Evolutionary conservation across 2,797 vertebrate species (phyloP), one percentile per base, ranked within the genome.

Genomic region (Myiotriccus ornatus): DNA sequence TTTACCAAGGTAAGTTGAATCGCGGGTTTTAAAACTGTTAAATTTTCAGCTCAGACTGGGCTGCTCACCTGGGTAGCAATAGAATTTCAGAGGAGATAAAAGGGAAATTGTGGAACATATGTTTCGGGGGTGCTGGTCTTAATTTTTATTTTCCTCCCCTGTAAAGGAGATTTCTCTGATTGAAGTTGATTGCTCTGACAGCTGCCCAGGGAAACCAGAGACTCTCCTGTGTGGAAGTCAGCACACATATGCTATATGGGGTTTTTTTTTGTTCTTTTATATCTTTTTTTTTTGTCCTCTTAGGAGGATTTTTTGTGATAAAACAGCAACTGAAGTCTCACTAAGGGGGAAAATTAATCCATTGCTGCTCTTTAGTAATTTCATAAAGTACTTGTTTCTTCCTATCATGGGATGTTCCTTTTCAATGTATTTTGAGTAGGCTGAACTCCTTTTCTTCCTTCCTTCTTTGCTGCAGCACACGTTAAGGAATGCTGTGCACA

Each of bases 261-360:
- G 5, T 80, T 49, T 2, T 49, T 2, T 59, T 85, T 46, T 8
- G 60, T 37, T 25, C 11, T 52, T 94, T 95, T 80, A 6, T 37
- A 16, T 85, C 5, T 39, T 50, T 39, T 18, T 67, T 76, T 85
- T 32, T 76, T 18, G 16, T 59, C 78, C 63, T 87, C 30, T 68
- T 89, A 88, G n/a, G 22, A 57, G 20, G 22, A 32, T 74, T 95
- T 96, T 70, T 79, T 16, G 56, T 93, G 89, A 83, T 84, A 91
- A 96, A 89, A 71, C 10, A 89, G 74, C 24, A 85, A 88, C 18
- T 64, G 55, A 96, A 93, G 78, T 23, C 35, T 64, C 44, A 56
- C 81, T 95, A 64, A 75, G 24, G 69, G 27, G 6, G 60, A 50
- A 90, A 93, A 90, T 57, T 2, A 89, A 80, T 85, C 84, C 18